Evolutionary conservation across 2,113 vertebrate genomes (phyloP).

Genomic region (Oxygymnocypris stewartii): DNA sequence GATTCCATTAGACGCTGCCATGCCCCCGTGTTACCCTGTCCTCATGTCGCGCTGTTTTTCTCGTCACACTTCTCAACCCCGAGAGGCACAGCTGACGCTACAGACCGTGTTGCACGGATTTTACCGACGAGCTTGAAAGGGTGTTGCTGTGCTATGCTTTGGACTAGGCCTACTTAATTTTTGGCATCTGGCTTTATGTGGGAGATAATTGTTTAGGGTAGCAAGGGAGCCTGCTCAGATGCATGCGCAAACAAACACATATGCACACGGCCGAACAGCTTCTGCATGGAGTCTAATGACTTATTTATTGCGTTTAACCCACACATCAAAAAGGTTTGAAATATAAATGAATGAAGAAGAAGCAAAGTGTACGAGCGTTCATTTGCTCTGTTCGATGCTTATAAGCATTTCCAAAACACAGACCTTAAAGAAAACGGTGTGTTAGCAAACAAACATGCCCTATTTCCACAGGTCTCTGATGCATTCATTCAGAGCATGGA

Average conservation of each 20-base stretch:
- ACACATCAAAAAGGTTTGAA: slow-evolving; percentile 34
- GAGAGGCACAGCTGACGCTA: slow-evolving; percentile 4
- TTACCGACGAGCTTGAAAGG: slow-evolving; percentile 2
- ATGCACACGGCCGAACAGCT: no score
- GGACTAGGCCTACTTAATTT: slow-evolving; percentile 22
- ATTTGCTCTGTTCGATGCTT: not conserved
- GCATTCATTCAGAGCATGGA: slow-evolving; percentile 13
- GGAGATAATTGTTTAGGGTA: slow-evolving; percentile 46
- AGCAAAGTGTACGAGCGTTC: not conserved
- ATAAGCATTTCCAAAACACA: not conserved
- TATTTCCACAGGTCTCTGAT: slow-evolving; percentile 45
- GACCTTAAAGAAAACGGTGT: slow-evolving; percentile 6
- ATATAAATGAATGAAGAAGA: slow-evolving; percentile 39
- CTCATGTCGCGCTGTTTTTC: slow-evolving; percentile 8
- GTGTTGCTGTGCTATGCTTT: slow-evolving; percentile 11
- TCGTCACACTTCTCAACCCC: not conserved
- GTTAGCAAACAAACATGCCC: slow-evolving; percentile 36
- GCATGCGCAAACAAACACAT: not conserved
- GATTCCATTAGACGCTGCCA: slow-evolving; percentile 51
- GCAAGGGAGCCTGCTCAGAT: slow-evolving; percentile 6
- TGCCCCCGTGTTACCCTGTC: slow-evolving; percentile 39
- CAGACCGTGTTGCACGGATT: slow-evolving; percentile 18
- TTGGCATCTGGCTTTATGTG: slow-evolving; percentile 33
- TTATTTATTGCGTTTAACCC: slow-evolving; percentile 45
- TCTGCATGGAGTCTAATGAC: slow-evolving; percentile 17